A percentile compares a stretch with the other conserved stretches of the same genome.
phyloP scores from a whole-genome alignment of 1,140 invertebrate genomes.

The Probaryconus sp. region DNA sequence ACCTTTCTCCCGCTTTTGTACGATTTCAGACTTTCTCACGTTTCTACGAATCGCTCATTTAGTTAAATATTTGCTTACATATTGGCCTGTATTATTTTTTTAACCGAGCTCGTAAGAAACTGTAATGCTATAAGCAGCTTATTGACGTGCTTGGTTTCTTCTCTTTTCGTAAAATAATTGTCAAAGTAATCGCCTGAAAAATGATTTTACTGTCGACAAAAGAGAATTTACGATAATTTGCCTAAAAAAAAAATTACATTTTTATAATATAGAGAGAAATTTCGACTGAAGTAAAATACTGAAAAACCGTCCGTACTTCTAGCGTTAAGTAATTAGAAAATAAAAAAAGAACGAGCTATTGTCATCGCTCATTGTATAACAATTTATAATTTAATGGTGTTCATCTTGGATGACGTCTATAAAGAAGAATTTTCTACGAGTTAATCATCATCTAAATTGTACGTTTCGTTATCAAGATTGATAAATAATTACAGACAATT shows the following conservation, averaged over 20 bases:
- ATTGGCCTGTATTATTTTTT: slow-evolving; percentile 24
- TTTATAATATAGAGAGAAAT: too few species aligned
- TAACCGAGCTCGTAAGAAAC: slow-evolving; percentile 16
- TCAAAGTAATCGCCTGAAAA: too few species aligned
- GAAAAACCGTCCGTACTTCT: too few species aligned
- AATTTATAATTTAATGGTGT: too few species aligned
- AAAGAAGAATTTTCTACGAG: too few species aligned
- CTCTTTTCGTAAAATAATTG: neutral
- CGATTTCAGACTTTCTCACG: slow-evolving; percentile 51
- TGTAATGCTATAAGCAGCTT: slow-evolving; percentile 7
- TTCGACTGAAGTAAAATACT: too few species aligned
- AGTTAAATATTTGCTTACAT: slow-evolving; percentile 27
- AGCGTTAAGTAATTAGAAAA: too few species aligned
- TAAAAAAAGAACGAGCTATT: too few species aligned
- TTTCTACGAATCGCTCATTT: slow-evolving; percentile 33
- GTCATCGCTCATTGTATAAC: too few species aligned
- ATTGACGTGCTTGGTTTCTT: neutral
- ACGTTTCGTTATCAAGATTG: too few species aligned
- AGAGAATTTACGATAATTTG: neutral
- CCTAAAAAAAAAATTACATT: slow-evolving; percentile 3
- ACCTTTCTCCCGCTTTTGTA: slow-evolving; percentile 35
- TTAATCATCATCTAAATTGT: slow-evolving; percentile 17
- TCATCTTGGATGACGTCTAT: too few species aligned
- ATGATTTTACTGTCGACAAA: slow-evolving; percentile 8
- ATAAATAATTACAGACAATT: slow-evolving; percentile 24